Percentiles rank a stretch among this genome's conserved stretches.
These are phyloP conservation scores for Plagodis dolabraria DNA, from an alignment of 2,888 invertebrate genomes.

Conservation along the genomic window DNA sequence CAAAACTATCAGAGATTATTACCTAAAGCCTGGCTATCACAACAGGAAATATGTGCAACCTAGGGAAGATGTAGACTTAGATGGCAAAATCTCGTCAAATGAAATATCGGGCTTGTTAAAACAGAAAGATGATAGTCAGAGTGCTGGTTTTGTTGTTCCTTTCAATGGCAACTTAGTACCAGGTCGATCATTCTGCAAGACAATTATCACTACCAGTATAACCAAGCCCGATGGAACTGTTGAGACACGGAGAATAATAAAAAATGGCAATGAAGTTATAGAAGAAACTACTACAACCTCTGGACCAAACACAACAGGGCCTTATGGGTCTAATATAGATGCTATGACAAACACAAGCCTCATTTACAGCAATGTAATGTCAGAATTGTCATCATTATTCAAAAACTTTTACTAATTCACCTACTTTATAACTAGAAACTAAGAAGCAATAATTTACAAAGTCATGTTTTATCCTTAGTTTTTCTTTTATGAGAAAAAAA, in stretches of 20 bases:
- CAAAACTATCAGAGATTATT: constrained; percentile 68
- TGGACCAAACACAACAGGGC: constrained; percentile 45
- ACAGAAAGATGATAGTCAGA: constrained; percentile 54
- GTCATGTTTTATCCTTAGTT: background rate
- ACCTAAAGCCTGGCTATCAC: constrained; percentile 75
- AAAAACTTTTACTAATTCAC: constrained; percentile 62
- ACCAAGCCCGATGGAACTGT: constrained; percentile 73
- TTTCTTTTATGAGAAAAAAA: no score
- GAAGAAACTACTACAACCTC: constrained; percentile 66
- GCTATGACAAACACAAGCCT: constrained; percentile 47
- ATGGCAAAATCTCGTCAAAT: constrained; percentile 73
- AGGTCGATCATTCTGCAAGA: constrained; percentile 69
- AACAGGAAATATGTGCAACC: constrained; percentile 48
- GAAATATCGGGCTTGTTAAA: constrained; percentile 74
- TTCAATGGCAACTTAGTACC: constrained; percentile 66
- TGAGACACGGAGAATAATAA: constrained; percentile 72
- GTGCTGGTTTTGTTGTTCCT: constrained; percentile 39
- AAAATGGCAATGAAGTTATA: constrained; percentile 70
- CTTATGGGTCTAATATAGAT: constrained; percentile 51
- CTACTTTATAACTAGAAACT: background rate
- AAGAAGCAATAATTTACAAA: constrained; percentile 4
- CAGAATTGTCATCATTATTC: constrained; percentile 66
- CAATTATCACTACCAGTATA: constrained; percentile 75
- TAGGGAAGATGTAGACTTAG: constrained; percentile 68
- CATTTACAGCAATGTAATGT: constrained; percentile 53